Conservation (phyloP, 2,797 vertebrate species). For the Tauraco hartlaubi region DNA sequence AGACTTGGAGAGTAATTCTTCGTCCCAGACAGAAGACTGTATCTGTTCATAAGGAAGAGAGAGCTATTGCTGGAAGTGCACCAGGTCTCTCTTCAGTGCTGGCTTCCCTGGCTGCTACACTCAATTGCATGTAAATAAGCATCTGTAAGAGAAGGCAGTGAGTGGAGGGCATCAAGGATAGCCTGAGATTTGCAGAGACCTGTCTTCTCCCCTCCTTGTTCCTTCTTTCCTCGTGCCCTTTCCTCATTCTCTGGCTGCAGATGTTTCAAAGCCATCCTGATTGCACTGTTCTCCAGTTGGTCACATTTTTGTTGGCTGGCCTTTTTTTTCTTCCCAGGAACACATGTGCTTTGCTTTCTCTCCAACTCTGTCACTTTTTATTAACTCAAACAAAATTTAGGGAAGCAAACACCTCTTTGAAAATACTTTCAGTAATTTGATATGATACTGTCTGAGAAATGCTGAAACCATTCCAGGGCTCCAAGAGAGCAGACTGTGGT, state of each 20-base stretch:
- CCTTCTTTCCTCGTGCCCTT: not conserved
- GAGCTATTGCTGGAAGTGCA: not conserved
- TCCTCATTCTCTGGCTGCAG: not conserved
- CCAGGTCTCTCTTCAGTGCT: not conserved
- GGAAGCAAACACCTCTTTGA: constrained; percentile 37
- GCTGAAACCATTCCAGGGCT: constrained; percentile 43
- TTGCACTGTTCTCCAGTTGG: not conserved
- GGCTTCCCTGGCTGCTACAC: not conserved
- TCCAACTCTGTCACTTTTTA: constrained; percentile 58
- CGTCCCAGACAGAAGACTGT: rapidly evolving
- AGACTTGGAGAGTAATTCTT: not conserved
- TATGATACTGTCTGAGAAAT: constrained; percentile 61
- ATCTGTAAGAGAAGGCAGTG: not conserved
- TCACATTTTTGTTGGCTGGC: constrained; percentile 16
- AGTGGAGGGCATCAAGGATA: not conserved
- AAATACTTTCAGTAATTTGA: constrained; percentile 43
- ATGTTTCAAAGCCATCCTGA: not conserved
- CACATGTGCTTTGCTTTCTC: constrained; percentile 23
- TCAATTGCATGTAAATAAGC: not conserved
- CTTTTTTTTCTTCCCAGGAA: not conserved
- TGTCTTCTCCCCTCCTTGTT: not conserved
- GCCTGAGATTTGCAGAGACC: not conserved
- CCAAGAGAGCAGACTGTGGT: not conserved
- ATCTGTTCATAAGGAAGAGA: not conserved
- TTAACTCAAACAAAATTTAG: constrained; percentile 21